Evolutionary conservation across 2,113 vertebrate genomes (phyloP), one percentile per base, ranked within the genome.

Genomic region (Neoarius graeffei): DNA sequence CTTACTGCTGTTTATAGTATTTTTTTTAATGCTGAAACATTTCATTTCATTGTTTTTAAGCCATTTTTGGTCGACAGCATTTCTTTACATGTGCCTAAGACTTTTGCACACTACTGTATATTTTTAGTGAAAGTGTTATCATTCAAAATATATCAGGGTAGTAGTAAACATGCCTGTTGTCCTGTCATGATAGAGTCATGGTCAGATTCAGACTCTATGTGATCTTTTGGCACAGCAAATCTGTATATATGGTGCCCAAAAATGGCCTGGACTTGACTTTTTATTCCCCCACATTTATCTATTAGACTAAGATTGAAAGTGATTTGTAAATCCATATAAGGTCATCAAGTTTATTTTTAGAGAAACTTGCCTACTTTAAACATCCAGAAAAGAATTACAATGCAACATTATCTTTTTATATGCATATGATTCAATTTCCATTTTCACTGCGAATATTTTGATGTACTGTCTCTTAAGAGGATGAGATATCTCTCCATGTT

Each of bases 401-500:
- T 60, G 59, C 71, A 87, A 27, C 6, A 27, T 59, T 42, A 54
- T 30, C 59, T 19, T 50, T 81, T 74, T 86, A 59, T 25, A 76
- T 76, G 81, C 35, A 84, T 67, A 60, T 81, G 80, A 56, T 86
- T 86, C 42, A 8, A 83, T 88, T 66, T 71, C 20, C 52, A 10
- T 60, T 56, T 54, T 80, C 84, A 23, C 62, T 90, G 74, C 62
- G 83, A 66, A 81, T 88, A 69, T 80, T 86, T 64, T 77, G 56
- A 88, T 88, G 91, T 93, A 90, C 89, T 89, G 89, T 91, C 90
- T 85, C 56, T 85, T 23, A 64, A 88, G 88, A 90, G 87, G 50
- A 62, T 86, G 82, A n/a, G 66, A 76, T 81, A 77, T 87, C 85
- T 87, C 66, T 59, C 17, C 82, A 56, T 23, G 23, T 92, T 93